Evolutionary conservation across 2,113 vertebrate species (phyloP), one percentile per base, ranked within the genome.

Genomic region (Cervus canadensis): DNA sequence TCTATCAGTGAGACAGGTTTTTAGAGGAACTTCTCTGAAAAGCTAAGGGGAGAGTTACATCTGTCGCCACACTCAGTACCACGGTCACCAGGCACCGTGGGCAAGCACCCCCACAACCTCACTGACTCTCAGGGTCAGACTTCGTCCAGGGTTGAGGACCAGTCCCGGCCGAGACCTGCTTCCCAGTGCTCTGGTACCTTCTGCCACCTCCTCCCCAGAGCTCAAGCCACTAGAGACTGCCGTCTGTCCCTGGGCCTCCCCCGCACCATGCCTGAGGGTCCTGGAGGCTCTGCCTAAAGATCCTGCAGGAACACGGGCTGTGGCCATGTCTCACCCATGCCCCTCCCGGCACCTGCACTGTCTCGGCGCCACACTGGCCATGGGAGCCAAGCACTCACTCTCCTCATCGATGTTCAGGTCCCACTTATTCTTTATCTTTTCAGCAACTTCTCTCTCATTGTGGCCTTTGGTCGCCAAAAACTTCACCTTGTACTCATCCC

Each of bases 401-500:
- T 99, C 99, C 85, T 99, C 99, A 21, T 99, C 99, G 50, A 99
- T 99, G 95, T 99, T 99, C 88, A 99, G 59, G 86, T 99, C 99
- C 97, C 99, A 99, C 0, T 99, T 99, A 54, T 99, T 99, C 98
- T 98, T 99, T 0, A 99, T 98, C 98, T 99, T 99, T 62, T 99
- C 99, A 0, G 99, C 99, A 0, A 99, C 96, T 57, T 99, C 99
- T 50, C 99, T 99, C 48, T 99, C 99, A 0, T 99, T 98, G 96
- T 99, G 99, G n/a, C 99, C 99, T 98, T 99, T 99, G 98, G 99
- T 99, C 14, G 99, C 99, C 98, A 99, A 95, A 95, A 99, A 99
- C 96, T 99, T 99, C 0, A 99, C 98, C 82, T 99, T 99, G 92
- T 99, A 99, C 92, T 99, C 99, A 1, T 99, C 99, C 99, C 99